Conservation (phyloP, 2,113 vertebrate species). For the Halcyon senegalensis region DNA sequence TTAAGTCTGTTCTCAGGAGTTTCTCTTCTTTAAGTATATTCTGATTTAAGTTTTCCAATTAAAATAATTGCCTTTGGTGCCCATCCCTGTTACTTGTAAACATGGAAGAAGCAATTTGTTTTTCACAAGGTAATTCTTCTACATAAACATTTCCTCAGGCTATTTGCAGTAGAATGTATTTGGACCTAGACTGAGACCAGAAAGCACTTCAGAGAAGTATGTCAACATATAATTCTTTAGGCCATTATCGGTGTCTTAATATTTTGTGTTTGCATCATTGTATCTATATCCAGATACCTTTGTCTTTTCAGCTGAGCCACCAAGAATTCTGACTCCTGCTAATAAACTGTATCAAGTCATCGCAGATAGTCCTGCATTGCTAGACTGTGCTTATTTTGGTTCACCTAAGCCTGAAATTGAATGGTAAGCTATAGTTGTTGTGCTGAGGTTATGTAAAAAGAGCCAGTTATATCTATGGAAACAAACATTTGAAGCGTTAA, state of each 20-base stretch:
- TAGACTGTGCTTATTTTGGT: conserved; percentile 92
- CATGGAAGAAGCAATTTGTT: neutral
- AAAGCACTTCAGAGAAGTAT: neutral
- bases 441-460: neutral
- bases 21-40: neutral
- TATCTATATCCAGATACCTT: neutral
- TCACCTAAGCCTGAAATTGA: conserved; percentile 91
- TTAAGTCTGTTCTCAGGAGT: neutral
- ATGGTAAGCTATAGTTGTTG: conserved; percentile 81
- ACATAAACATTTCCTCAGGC: neutral
- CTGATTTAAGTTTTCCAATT: conserved; percentile 9
- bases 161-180: neutral
- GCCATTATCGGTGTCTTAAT: neutral
- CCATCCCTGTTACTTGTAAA: neutral
- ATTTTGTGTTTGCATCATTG: neutral
- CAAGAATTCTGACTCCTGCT: conserved; percentile 87
- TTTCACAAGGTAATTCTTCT: neutral
- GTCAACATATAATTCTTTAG: neutral
- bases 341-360: conserved; percentile 93
- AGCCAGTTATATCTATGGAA: neutral
- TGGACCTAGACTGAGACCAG: neutral
- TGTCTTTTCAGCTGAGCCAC: conserved; percentile 86
- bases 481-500: neutral
- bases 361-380: conserved; percentile 80
- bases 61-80: neutral